Evolutionary conservation across 2,113 vertebrate genomes (phyloP), one percentile per base, ranked within the genome.

Genomic region (Riparia riparia): DNA sequence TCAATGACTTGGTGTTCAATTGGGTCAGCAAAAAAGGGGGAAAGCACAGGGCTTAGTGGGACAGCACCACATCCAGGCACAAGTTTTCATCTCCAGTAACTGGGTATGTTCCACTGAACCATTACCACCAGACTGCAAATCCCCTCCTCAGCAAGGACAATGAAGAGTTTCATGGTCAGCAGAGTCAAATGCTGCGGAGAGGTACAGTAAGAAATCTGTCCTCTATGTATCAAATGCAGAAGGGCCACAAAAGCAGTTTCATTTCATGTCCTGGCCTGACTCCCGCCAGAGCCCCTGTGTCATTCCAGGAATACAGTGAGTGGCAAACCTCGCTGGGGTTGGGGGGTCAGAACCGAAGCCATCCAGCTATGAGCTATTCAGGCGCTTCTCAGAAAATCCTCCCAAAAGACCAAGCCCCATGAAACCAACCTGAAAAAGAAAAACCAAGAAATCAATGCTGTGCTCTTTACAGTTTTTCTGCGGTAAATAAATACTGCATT

Each of bases 401-500:
- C 76, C 88, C 76, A 60, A 19, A 14, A 68, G 85, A 77, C 47
- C 68, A 78, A 96, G 76, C 39, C 56, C 15, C 1, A 0, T 2
- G 4, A 95, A 96, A 83, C 64, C 8, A 10, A 86, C 31, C 68
- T 77, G 79, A 77, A 93, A 94, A 95, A 91, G 28, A 90, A 83
- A 95, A 88, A 1, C 39, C 79, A 78, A 93, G 47, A 91, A 96
- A 97, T 94, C 92, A 92, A 89, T 96, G 90, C 54, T 39, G n/a
- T 89, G 88, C 90, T 94, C 72, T 95, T 96, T 90, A 80, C 74
- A 66, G 63, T 65, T 95, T 89, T 89, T 90, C 83, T 94, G 93
- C 0, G 25, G 92, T 92, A 90, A 94, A 96, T 93, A 96, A 96
- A 96, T 92, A 71, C 82, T 89, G 88, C 92, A 95, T 96, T 95